These are phyloP conservation scores for Suricata suricatta DNA, from an alignment of 2,113 vertebrate genomes.

Conservation along the genomic window DNA sequence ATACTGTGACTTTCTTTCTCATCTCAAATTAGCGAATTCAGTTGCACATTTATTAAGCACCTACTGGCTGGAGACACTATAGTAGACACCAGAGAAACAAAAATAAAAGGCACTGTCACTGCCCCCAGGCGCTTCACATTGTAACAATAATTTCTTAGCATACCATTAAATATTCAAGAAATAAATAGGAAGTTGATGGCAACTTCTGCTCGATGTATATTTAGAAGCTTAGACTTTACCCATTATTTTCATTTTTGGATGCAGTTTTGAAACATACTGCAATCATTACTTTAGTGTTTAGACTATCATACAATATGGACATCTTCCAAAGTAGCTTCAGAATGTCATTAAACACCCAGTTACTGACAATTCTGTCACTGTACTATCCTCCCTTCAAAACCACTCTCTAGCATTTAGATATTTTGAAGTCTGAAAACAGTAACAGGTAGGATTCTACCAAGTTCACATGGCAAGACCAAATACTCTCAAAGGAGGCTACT, in stretches of 20 bases:
- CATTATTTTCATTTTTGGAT: slow-evolving; percentile 28
- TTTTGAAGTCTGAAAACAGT: neutral
- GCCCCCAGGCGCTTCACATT: neutral
- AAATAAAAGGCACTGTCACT: neutral
- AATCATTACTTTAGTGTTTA: slow-evolving; percentile 27
- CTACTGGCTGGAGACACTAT: neutral
- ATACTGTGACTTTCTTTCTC: neutral
- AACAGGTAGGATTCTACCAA: neutral
- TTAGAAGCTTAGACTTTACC: neutral
- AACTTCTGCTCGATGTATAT: neutral
- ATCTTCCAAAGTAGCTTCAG: slow-evolving; percentile 57
- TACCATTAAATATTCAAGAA: neutral
- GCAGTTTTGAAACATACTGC: neutral
- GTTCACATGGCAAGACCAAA: neutral
- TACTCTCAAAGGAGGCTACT: neutral
- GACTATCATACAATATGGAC: slow-evolving; percentile 9
- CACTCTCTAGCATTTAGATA: slow-evolving; percentile 26
- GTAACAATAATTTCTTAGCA: neutral
- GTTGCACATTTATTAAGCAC: neutral
- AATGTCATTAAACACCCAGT: slow-evolving; percentile 39
- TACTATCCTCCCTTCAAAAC: neutral
- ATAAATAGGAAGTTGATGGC: neutral
- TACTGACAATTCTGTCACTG: neutral
- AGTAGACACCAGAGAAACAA: neutral
- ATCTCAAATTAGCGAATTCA: neutral